Percentiles rank a stretch among this genome's conserved stretches.
These are phyloP conservation scores for Melanerpes aurifrons DNA, from an alignment of 2,113 vertebrate genomes.

Conservation along the genomic window DNA sequence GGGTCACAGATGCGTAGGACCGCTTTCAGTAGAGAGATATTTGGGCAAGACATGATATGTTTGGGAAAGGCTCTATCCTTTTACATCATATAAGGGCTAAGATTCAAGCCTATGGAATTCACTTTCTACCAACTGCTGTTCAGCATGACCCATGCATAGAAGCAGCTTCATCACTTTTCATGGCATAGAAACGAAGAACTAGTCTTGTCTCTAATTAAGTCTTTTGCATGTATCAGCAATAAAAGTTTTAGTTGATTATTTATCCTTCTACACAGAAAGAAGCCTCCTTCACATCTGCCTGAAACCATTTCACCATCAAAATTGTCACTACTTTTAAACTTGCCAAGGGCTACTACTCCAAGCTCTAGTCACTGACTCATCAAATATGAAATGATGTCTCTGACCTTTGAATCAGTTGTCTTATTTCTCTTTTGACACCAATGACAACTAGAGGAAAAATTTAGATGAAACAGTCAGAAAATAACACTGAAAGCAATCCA, in stretches of 20 bases:
- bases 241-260: not conserved
- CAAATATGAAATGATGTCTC: conserved; percentile 57
- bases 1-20: not conserved
- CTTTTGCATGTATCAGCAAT: not conserved
- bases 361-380: conserved; percentile 59
- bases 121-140: not conserved
- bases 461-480: conserved; percentile 42
- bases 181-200: not conserved
- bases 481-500: conserved; percentile 24
- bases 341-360: not conserved
- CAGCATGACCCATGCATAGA: not conserved
- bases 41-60: not conserved
- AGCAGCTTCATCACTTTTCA: not conserved
- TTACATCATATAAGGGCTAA: not conserved
- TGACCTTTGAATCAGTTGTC: conserved; percentile 67
- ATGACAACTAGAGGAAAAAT: conserved; percentile 54
- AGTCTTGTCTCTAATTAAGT: not conserved
- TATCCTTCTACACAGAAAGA: not conserved
- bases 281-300: not conserved
- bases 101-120: fast-evolving
- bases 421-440: conserved; percentile 60
- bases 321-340: conserved; percentile 18
- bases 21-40: not conserved
- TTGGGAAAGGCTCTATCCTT: not conserved
- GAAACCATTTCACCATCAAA: not conserved